A percentile compares a stretch with the other conserved stretches of the same genome.
Evolutionary conservation across 2,888 invertebrate genomes (phyloP).

Genomic region (Clunio marinus): DNA sequence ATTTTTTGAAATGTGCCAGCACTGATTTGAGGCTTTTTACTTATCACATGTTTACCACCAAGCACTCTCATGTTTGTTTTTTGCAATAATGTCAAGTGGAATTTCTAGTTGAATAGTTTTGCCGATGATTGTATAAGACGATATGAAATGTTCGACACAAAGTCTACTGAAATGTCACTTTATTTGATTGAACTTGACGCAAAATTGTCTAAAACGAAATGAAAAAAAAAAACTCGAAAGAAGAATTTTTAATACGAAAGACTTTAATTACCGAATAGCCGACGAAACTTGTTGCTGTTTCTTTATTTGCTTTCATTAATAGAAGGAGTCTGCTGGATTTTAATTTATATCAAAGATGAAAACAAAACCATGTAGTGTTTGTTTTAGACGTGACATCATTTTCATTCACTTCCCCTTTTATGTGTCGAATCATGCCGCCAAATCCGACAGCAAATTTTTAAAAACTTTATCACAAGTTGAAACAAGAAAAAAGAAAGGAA

Average conservation of each 20-base stretch:
- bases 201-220: background rate
- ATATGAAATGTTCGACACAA: background rate
- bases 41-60: too few species aligned
- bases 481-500: conserved; percentile 4
- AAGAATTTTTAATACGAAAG: conserved; percentile 7
- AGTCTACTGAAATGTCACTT: too few species aligned
- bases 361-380: too few species aligned
- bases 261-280: conserved; percentile 31
- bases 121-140: conserved; percentile 2
- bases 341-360: too few species aligned
- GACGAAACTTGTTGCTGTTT: conserved; percentile 36
- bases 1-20: too few species aligned
- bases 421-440: background rate
- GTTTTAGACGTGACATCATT: background rate
- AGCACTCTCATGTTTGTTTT: too few species aligned
- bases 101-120: too few species aligned
- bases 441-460: background rate
- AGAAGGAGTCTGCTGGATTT: too few species aligned
- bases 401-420: background rate
- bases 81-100: too few species aligned
- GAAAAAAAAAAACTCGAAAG: background rate
- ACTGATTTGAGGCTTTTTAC: too few species aligned
- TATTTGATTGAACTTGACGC: too few species aligned
- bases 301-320: too few species aligned
- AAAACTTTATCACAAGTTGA: background rate